Base-by-base conservation (phyloP, 2,113 vertebrate genomes). In the Pedionomus torquatus region DNA sequence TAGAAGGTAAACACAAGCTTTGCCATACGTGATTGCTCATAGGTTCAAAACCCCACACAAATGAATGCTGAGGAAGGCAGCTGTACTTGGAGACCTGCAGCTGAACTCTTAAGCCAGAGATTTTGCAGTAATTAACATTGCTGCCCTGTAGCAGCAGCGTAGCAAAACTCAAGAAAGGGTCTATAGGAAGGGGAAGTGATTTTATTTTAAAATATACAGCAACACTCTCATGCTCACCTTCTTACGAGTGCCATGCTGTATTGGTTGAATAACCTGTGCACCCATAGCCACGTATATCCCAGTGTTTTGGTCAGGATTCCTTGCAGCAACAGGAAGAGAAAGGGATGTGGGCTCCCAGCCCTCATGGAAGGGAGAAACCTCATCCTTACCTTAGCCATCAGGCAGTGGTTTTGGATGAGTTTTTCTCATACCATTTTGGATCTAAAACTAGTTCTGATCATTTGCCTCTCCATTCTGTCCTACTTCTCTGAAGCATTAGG, bases 41-140 rank as follows among this genome's bases (percentile, higher is more conserved):
- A 21, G 24, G 9, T 26, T 76, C 74, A 72, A 75, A 83, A 76
- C n/a, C 76, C 13, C 26, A 41, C 48, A 68, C 9, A 72, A 90
- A 41, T 48, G 43, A 89, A 79, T 52, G 44, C 13, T 13, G 41
- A 52, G 44, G 31, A 85, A 31, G 3, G 58, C 37, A 72, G 41
- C 18, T 82, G 51, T 51, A 41, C 44, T 89, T 49, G 13, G 43
- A 92, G 61, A 82, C 63, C 48, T 76, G 39, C 21, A 77, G 48
- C 1, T 90, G 78, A 91, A 87, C 75, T 65, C 66, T 91, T 93
- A 87, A 91, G 74, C 64, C 46, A 77, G 37, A 90, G 74, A 70
- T 63, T 97, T 95, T 93, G 66, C 28, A 78, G 57, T 76, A 85
- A 93, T 88, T 91, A 85, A 76, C 65, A 71, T 24, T 79, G 65